These are phyloP conservation scores for Willowsia nigromaculata DNA, from an alignment of 2,888 invertebrate genomes.

Conservation along the genomic window DNA sequence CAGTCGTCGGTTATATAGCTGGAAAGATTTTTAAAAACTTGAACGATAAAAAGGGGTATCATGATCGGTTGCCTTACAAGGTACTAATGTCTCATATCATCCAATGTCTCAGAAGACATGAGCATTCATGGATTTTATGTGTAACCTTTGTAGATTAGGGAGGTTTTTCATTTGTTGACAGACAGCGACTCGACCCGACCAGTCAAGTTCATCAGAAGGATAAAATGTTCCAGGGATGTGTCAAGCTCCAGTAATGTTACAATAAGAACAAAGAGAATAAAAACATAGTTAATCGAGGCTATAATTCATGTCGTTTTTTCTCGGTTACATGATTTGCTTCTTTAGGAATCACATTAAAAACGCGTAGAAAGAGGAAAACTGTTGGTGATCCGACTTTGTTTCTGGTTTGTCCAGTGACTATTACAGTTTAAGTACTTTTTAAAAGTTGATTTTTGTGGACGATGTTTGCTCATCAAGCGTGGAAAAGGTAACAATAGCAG, in stretches of 20 bases:
- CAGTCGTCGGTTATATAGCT: conserved; percentile 15
- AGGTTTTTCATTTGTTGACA: conserved; percentile 55
- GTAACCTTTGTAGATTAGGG: conserved; percentile 27
- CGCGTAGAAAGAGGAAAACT: conserved; percentile 41
- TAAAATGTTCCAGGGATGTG: conserved; percentile 57
- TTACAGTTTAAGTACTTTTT: conserved; percentile 63
- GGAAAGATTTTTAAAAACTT: conserved; percentile 36
- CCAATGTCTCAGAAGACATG: conserved; percentile 38
- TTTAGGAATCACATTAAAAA: conserved; percentile 58
- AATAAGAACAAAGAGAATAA: not conserved
- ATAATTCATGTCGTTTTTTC: conserved; percentile 67
- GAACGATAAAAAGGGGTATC: conserved; percentile 68
- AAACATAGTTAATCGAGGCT: conserved; percentile 67
- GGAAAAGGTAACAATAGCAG: conserved; percentile 1
- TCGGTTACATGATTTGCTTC: conserved; percentile 59
- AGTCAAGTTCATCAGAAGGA: conserved; percentile 42
- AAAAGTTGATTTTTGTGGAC: conserved; percentile 55
- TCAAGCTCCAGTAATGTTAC: conserved; percentile 28
- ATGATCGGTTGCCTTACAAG: conserved; percentile 16
- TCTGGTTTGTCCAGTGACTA: conserved; percentile 67
- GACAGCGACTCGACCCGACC: conserved; percentile 51
- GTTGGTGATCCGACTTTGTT: conserved; percentile 48
- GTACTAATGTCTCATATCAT: conserved; percentile 66
- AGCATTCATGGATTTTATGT: conserved; percentile 62
- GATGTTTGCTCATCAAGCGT: conserved; percentile 13